Evolutionary conservation across 2,113 vertebrate genomes (phyloP).

Genomic region (Pteropus alecto): DNA sequence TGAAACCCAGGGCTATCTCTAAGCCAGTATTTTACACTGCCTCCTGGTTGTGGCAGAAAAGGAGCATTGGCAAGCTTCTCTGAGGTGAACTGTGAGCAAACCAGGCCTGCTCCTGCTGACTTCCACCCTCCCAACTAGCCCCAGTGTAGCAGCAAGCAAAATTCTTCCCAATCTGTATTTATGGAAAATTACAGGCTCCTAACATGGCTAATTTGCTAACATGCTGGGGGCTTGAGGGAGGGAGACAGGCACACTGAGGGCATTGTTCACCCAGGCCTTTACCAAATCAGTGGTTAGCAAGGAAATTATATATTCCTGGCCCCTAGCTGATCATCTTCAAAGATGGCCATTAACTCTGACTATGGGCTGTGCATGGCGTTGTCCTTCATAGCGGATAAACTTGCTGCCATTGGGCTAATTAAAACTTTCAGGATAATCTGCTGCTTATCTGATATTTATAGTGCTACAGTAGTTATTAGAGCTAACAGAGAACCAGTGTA

Average conservation of each 20-base stretch:
- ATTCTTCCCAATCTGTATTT: neutral
- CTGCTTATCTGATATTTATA: constrained; percentile 69
- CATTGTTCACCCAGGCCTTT: constrained; percentile 55
- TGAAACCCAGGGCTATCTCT: neutral
- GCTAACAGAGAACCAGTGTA: constrained; percentile 6
- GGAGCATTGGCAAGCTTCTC: neutral
- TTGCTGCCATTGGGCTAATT: constrained; percentile 63
- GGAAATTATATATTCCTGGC: constrained; percentile 51
- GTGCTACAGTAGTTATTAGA: constrained; percentile 49
- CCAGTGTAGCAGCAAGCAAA: neutral
- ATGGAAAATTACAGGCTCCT: constrained; percentile 22
- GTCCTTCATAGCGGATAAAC: constrained; percentile 67
- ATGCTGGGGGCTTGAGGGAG: constrained; percentile 6
- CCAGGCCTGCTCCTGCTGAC: neutral
- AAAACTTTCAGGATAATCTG: constrained; percentile 70
- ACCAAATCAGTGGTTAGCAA: constrained; percentile 43
- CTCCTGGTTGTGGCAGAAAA: neutral
- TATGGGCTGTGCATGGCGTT: neutral
- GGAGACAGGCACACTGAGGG: neutral
- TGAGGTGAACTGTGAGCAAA: no score
- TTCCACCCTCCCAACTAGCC: neutral
- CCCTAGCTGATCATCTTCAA: constrained; percentile 27
- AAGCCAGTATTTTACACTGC: neutral
- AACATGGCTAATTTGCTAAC: constrained; percentile 30
- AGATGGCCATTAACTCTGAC: constrained; percentile 52